Base-by-base conservation (phyloP, 2,797 vertebrate genomes). In the Apogon talboti region DNA sequence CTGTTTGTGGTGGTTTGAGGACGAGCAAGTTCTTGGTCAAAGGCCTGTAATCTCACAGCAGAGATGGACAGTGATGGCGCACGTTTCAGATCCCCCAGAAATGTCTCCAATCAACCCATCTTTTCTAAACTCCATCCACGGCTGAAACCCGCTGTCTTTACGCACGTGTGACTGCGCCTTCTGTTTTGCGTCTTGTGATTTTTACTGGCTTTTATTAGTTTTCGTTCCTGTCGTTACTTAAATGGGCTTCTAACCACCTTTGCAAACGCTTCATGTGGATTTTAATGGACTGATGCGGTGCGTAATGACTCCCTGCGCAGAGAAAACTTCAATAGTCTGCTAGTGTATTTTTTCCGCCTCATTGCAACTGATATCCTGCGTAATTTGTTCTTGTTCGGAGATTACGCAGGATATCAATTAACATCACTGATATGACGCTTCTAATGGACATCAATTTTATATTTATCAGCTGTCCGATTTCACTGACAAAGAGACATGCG, bases 241-340 rank as follows among this genome's bases (percentile, higher is more conserved):
- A 85, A 82, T 78, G 77, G 55, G 78, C 78, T 63, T 86, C 76
- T 82, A 88, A 84, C 62, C 84, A 66, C 55, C 63, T 77, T 77
- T 67, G 66, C 71, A 80, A 82, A 83, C 71, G 76, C 76, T 83
- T 82, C 84, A 82, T 86, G 89, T 83, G 84, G 85, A 84, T 87
- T 85, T 90, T 87, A 91, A 87, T 83, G 83, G 87, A 78, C 66
- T 88, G 84, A 86, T 82, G 88, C 75, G 84, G 85, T 76, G 81
- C 74, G 68, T 87, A 85, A 87, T 85, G 80, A 82, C 85, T 87
- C 82, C 81, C 78, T 64, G 69, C 12, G 79, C 66, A 15, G 58
- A 52, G 50, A 62, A 76, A 82, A 81, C 79, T 82, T 81, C 74
- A 84, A 68, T 77, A 64, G 75, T 50, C 53, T 48, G 49, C 71